These are phyloP conservation scores for Salarias fasciatus DNA, from an alignment of 2,797 vertebrate species.

Conservation along the genomic window DNA sequence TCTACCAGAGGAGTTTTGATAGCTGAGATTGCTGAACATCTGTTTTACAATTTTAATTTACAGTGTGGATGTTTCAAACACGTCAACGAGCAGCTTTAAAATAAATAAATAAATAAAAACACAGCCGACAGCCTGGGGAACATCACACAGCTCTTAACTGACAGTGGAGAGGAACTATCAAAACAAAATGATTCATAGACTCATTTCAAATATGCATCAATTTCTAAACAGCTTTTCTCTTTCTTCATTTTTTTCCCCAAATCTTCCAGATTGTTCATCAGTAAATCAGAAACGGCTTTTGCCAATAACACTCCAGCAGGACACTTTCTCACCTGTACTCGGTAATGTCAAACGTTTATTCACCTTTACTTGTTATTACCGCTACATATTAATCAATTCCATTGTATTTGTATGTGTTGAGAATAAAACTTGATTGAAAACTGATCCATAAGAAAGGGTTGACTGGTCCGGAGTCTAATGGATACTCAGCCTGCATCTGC, in stretches of 20 bases:
- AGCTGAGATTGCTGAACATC: no score
- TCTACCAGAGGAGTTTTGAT: no score
- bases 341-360: constrained; percentile 8
- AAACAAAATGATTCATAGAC: not conserved
- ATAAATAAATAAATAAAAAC: no score
- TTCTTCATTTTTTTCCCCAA: not conserved
- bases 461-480: no score
- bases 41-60: no score
- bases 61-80: no score
- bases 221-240: not conserved
- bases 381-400: not conserved
- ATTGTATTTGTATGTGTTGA: no score
- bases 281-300: no score
- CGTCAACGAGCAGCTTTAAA: no score
- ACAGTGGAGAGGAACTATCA: constrained; percentile 1
- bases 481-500: constrained; percentile 5
- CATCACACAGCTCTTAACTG: not conserved
- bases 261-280: no score
- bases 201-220: not conserved
- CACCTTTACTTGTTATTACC: not conserved
- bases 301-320: not conserved
- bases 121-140: no score
- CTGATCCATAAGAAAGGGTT: not conserved
- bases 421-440: no score
- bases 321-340: not conserved